Base-by-base conservation (phyloP, 2,888 invertebrate genomes). In the Venusia cambrica region DNA sequence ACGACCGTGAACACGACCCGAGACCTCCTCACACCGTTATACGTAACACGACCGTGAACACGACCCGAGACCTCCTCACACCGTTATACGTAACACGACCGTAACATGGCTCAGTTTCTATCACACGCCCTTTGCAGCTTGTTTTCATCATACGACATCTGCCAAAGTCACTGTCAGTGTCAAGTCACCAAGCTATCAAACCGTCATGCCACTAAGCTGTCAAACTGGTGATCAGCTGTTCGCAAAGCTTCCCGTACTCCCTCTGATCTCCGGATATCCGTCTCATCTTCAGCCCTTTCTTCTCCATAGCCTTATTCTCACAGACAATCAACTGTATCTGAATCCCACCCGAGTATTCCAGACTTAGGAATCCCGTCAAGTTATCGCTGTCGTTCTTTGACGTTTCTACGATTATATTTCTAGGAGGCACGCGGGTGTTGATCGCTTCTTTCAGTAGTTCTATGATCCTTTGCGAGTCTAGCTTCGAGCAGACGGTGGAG, bases 251-350 rank as follows among this genome's bases (percentile, higher is more conserved):
- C 45, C 94, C 94, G 65, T 96, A 96, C 65, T 95, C 94, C 53
- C 93, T 88, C 73, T 94, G 94, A 74, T 97, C 96, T 2, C 96
- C 96, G 0, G 95, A 95, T 56, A 97, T 94, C 62, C 96, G 85
- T 33, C 96, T 84, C 91, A 97, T 91, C 56, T 96, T 95, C 55
- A 96, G 88, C 3, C 95, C 95, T 54, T 94, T 95, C 27, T 91
- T 91, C 60, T 93, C 92, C 62, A 92, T 89, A 18, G 88, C 81
- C 57, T 92, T 90, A 46, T 93, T 92, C 56, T 94, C 92, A 59
- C 92, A 93, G 4, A 96, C 91, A 53, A 94, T 91, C 58, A 97
- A 74, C 61, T 96, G 95, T 14, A 96, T 95, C 73, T 96, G 95
- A 47, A 96, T 91, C 0, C 95, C 96, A 0, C 94, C 94, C 0